A percentile compares a stretch with the other conserved stretches of the same genome.
phyloP scores from a whole-genome alignment of 2,888 invertebrate species.

The Punctoribates punctum region DNA sequence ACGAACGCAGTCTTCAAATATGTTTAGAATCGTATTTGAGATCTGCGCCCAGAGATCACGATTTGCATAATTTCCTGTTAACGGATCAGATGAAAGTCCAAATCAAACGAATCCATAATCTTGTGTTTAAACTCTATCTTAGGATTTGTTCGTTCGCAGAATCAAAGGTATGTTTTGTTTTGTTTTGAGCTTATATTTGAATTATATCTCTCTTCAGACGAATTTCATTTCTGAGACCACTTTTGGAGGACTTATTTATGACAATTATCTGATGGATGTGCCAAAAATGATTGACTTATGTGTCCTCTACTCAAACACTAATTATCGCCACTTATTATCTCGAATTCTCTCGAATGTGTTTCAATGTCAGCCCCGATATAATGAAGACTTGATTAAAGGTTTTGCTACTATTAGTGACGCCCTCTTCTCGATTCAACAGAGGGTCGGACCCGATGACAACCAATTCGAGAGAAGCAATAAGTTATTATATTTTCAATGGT shows the following conservation, averaged over 20 bases:
- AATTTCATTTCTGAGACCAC: neutral
- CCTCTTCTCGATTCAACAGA: neutral
- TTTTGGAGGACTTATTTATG: conserved; percentile 62
- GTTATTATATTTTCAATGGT: neutral
- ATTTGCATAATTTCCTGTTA: conserved; percentile 54
- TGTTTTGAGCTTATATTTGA: conserved; percentile 27
- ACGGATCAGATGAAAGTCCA: conserved; percentile 59
- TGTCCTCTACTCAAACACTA: conserved; percentile 66
- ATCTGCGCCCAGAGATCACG: conserved; percentile 67
- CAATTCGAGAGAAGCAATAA: neutral
- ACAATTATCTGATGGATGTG: conserved; percentile 75
- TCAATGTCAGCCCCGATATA: conserved; percentile 64
- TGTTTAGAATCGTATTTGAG: conserved; percentile 69
- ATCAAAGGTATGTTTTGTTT: conserved; percentile 60
- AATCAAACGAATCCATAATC: conserved; percentile 59
- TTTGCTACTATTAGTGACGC: conserved; percentile 52
- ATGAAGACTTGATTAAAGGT: conserved; percentile 58
- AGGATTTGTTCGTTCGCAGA: conserved; percentile 75
- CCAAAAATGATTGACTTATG: conserved; percentile 76
- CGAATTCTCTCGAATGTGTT: conserved; percentile 66
- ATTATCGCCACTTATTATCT: conserved; percentile 59
- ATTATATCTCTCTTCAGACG: conserved; percentile 32
- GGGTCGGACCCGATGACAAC: neutral
- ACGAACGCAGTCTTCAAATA: conserved; percentile 63
- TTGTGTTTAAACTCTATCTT: conserved; percentile 67